phyloP scores from a whole-genome alignment of 2,888 invertebrate species.

The Chrysopilus asiliformis region DNA sequence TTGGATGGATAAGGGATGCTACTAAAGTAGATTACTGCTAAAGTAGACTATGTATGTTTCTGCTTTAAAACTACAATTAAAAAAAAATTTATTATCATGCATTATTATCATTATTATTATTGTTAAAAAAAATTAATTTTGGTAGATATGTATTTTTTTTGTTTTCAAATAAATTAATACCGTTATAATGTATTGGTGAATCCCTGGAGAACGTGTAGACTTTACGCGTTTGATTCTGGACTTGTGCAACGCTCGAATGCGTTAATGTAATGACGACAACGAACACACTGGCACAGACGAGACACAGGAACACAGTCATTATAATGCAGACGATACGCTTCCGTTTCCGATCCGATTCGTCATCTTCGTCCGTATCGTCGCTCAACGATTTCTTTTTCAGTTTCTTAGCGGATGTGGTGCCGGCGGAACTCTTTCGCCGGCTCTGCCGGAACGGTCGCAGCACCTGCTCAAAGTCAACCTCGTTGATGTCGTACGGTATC shows the following conservation, averaged over 20 bases:
- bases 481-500: slow-evolving; percentile 30
- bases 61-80: too few species aligned
- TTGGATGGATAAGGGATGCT: too few species aligned
- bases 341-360: slow-evolving; percentile 51
- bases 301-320: slow-evolving; percentile 57
- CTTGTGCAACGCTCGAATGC: slow-evolving; percentile 50
- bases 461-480: slow-evolving; percentile 32
- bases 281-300: slow-evolving; percentile 57
- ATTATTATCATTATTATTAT: too few species aligned
- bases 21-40: too few species aligned
- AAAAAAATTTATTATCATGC: too few species aligned
- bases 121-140: too few species aligned
- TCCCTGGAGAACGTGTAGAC: slow-evolving; percentile 47
- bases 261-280: slow-evolving; percentile 67
- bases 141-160: too few species aligned
- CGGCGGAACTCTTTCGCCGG: slow-evolving; percentile 27
- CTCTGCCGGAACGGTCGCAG: slow-evolving; percentile 33
- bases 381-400: slow-evolving; percentile 34
- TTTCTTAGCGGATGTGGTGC: slow-evolving; percentile 25
- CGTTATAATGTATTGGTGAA: slow-evolving; percentile 36
- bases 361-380: slow-evolving; percentile 39
- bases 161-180: too few species aligned
- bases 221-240: slow-evolving; percentile 50
- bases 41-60: too few species aligned
- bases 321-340: slow-evolving; percentile 57